A percentile compares a stretch with the other conserved stretches of the same genome.
Evolutionary conservation across 2,888 invertebrate species (phyloP).

Genomic region (Meghimatium bilineatum): DNA sequence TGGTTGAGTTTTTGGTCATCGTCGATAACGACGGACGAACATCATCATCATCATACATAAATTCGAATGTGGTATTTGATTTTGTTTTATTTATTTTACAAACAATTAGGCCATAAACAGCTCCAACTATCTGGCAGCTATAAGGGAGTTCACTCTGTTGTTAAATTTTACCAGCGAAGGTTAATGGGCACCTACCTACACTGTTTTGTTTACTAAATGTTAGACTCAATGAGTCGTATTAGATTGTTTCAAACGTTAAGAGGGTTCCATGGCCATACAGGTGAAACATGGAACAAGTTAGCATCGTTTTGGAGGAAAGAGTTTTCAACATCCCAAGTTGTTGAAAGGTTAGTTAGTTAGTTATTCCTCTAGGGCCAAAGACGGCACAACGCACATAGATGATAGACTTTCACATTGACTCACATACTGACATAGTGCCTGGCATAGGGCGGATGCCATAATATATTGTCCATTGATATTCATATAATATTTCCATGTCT

Average conservation of each 20-base stretch:
- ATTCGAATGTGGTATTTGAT: too few species aligned
- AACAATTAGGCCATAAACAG: too few species aligned
- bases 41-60: too few species aligned
- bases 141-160: slow-evolving; percentile 9
- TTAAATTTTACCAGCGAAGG: not conserved
- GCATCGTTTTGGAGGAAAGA: not conserved
- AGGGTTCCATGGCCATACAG: not conserved
- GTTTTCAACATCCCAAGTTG: slow-evolving; percentile 1
- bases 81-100: too few species aligned
- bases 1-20: too few species aligned
- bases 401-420: not conserved
- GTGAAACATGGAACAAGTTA: not conserved
- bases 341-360: not conserved
- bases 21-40: too few species aligned
- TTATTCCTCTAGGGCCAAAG: too few species aligned
- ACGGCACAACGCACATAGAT: too few species aligned
- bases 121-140: too few species aligned
- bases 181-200: not conserved
- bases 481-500: too few species aligned
- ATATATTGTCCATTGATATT: too few species aligned
- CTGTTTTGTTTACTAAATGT: not conserved
- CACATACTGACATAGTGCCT: not conserved
- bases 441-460: too few species aligned
- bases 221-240: not conserved
- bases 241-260: not conserved